Evolutionary conservation across 2,797 vertebrate genomes (phyloP), one percentile per base, ranked within the genome.

Genomic region (Tangara arthus): DNA sequence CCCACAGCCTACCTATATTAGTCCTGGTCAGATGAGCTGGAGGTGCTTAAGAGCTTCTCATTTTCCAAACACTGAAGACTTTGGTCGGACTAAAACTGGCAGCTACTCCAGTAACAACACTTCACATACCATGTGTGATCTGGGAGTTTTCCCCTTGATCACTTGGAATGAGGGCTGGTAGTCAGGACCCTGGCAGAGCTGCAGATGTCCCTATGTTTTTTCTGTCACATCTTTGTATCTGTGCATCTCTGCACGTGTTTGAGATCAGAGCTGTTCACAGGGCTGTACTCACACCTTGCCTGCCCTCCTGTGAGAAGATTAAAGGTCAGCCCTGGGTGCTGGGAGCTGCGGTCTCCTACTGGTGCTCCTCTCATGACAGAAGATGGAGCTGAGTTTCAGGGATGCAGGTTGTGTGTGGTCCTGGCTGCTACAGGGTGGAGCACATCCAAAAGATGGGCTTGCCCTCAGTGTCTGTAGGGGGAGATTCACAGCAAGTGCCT

Each of bases 251-350:
- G 23, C 26, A 46, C 1, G 1, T 34, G 19, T 75, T 55, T 52
- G 47, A 71, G 69, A 60, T 17, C 27, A 79, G 35, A 82, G 34
- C 11, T 56, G 28, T 87, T 85, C 34, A 10, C 0, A 3, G 16
- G 65, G 47, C 35, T 17, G 5, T 32, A 11, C 3, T 39, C 4
- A 5, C 1, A 37, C 21, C 9, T 78, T 56, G 18, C 19, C 24
- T 72, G 30, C 6, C 5, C 9, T 76, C 7, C 22, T 4, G 1
- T 3, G 0, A 53, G 22, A 21, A 23, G 7, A 50, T 44, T 57
- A 35, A 81, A 68, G 26, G 24, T 41, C 19, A 90, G 27, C 19
- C 3, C 17, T 52, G 37, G 24, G n/a, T 64, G 12, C 32, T 70
- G 34, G 53, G 50, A 81, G n/a, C 55, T 63, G 44, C 0, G 0